These are phyloP conservation scores for Pseudoatta argentina DNA, from an alignment of 1,140 invertebrate genomes.

Conservation along the genomic window DNA sequence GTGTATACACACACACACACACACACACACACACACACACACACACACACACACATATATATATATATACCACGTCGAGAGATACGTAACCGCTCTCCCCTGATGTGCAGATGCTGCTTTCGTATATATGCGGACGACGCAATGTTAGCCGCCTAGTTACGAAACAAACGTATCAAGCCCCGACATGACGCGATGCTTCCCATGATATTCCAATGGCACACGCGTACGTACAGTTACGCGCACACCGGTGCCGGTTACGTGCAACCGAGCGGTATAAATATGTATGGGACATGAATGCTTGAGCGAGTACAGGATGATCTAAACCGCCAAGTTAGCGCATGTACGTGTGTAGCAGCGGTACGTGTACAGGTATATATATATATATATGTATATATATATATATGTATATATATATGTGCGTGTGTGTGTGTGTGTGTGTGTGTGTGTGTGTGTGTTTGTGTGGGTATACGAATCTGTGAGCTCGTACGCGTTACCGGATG, in stretches of 20 bases:
- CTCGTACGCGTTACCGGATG: constrained; percentile 19
- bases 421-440: not conserved
- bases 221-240: constrained; percentile 21
- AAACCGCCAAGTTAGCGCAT: constrained; percentile 67
- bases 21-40: not conserved
- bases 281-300: constrained; percentile 85
- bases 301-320: constrained; percentile 78
- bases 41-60: not conserved
- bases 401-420: too few species aligned
- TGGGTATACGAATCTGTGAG: not conserved
- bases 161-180: constrained; percentile 74
- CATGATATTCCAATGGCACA: constrained; percentile 67
- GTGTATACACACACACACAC: too few species aligned
- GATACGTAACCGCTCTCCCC: constrained; percentile 9
- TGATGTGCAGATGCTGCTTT: constrained; percentile 41
- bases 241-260: constrained; percentile 69
- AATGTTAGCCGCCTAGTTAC: constrained; percentile 73
- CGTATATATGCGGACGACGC: constrained; percentile 51
- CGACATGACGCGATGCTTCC: constrained; percentile 72
- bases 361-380: not conserved
- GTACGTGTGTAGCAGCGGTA: constrained; percentile 6
- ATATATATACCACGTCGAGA: not conserved
- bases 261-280: constrained; percentile 81
- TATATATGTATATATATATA: too few species aligned
- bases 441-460: not conserved